Evolutionary conservation across 2,888 invertebrate genomes (phyloP).

Genomic region (Mellilla xanthometata): DNA sequence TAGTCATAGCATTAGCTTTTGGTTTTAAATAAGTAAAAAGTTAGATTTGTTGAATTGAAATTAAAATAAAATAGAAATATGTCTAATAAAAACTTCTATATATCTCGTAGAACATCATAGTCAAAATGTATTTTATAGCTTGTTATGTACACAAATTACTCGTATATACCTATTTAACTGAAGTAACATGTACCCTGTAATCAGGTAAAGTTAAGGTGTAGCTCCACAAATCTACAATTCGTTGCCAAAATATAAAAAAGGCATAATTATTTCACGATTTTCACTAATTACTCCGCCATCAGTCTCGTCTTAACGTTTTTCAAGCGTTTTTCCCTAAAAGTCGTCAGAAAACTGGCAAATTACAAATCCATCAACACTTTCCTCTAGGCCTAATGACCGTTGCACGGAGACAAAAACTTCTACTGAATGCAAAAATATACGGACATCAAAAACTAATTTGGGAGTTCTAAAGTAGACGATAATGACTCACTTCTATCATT

Average conservation of each 20-base stretch:
- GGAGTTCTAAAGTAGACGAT: slow-evolving; percentile 45
- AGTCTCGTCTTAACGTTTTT: slow-evolving; percentile 12
- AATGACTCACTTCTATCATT: slow-evolving; percentile 35
- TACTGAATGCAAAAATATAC: slow-evolving; percentile 26
- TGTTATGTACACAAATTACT: no score
- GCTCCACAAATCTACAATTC: no score
- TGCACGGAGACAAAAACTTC: slow-evolving; percentile 13
- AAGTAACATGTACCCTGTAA: no score
- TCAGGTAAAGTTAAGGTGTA: no score
- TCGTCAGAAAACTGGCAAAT: slow-evolving; percentile 20
- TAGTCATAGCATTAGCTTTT: no score
- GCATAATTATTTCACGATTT: slow-evolving; percentile 8
- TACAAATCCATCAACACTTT: slow-evolving; percentile 23
- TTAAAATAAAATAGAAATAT: no score
- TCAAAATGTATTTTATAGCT: no score
- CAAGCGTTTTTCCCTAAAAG: slow-evolving; percentile 1
- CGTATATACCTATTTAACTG: no score
- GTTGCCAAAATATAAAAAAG: not conserved
- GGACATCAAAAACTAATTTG: slow-evolving; percentile 44
- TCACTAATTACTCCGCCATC: slow-evolving; percentile 9
- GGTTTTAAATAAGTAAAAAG: no score
- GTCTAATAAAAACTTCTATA: no score
- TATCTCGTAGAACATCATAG: no score
- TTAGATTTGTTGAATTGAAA: no score
- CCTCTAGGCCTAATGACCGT: slow-evolving; percentile 18